Evolutionary conservation across 2,797 vertebrate genomes (phyloP).

Genomic region (Sandelia bainsii): DNA sequence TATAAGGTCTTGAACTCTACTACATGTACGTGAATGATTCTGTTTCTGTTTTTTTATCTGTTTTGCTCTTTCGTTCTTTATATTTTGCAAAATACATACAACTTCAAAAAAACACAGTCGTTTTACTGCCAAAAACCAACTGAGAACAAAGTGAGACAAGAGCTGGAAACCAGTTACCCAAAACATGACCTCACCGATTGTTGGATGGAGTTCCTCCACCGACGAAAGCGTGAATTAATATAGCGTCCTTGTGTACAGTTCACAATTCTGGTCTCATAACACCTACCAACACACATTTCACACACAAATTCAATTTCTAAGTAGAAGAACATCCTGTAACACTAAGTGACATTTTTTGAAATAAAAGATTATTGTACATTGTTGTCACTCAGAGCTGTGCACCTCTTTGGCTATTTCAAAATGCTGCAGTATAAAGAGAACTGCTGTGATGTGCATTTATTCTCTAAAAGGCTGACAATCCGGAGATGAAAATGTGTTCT

Average conservation of each 20-base stretch:
- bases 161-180: too few relatives aligned
- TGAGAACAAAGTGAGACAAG: not conserved
- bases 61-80: not conserved
- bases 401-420: too few relatives aligned
- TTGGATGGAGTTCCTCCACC: fast-evolving
- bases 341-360: too few relatives aligned
- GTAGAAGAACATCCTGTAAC: too few relatives aligned
- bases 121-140: too few relatives aligned
- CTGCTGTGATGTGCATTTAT: not conserved
- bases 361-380: too few relatives aligned
- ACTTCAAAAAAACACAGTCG: not conserved
- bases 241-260: fast-evolving
- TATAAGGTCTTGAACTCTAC: too few relatives aligned
- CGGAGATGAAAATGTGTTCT: not conserved
- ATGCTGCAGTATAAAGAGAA: not conserved
- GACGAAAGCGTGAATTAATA: fast-evolving
- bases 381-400: too few relatives aligned
- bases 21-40: too few relatives aligned
- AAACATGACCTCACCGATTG: constrained; percentile 50
- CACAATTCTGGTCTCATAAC: constrained; percentile 25
- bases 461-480: not conserved
- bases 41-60: too few relatives aligned
- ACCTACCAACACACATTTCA: constrained; percentile 49
- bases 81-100: not conserved
- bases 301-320: not conserved